Evolutionary conservation across 2,113 vertebrate species (phyloP).

Genomic region (Macaca nemestrina): DNA sequence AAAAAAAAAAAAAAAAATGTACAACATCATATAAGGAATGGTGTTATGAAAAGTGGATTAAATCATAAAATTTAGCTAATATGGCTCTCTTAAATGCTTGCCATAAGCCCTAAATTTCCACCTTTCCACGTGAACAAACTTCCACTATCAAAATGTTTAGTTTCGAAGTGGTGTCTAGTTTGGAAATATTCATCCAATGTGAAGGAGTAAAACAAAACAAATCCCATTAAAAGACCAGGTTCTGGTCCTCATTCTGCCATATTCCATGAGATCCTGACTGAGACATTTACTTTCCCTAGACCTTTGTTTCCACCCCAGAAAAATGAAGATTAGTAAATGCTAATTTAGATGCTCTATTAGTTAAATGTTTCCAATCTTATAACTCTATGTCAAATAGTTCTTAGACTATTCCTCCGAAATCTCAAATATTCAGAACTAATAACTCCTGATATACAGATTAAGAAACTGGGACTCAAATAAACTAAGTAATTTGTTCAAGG

Average conservation of each 20-base stretch:
- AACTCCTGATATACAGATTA: background rate
- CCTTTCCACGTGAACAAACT: background rate
- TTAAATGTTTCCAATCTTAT: background rate
- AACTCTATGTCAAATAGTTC: background rate
- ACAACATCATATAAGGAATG: background rate
- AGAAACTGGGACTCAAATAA: background rate
- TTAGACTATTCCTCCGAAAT: background rate
- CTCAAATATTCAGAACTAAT: background rate
- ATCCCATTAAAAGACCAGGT: background rate
- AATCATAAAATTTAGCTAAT: background rate
- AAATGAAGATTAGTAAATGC: background rate
- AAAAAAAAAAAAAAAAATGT: background rate
- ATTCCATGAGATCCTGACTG: background rate
- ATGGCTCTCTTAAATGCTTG: background rate
- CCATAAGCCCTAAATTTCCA: background rate
- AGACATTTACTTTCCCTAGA: background rate
- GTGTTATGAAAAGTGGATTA: constrained; percentile 9
- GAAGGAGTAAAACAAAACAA: constrained; percentile 20
- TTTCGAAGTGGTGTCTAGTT: background rate
- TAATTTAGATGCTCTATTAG: background rate
- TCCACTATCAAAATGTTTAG: background rate
- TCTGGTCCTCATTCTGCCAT: background rate
- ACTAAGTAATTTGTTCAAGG: background rate
- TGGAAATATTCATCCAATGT: background rate
- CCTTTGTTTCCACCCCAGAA: background rate